Evolutionary conservation across 2,888 invertebrate species (phyloP).

Genomic region (Hemithea aestivaria): DNA sequence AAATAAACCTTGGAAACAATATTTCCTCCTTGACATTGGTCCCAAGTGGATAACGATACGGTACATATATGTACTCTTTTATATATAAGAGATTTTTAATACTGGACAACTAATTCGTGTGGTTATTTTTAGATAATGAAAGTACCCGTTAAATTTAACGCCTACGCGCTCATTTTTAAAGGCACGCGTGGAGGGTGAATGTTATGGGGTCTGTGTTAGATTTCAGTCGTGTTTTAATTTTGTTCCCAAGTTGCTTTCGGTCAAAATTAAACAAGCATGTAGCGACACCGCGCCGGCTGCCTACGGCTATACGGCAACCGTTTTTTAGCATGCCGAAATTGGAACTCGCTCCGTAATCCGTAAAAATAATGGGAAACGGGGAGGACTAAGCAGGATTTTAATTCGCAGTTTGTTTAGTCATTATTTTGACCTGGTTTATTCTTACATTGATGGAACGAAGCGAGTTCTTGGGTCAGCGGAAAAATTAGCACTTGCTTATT

Average conservation of each 20-base stretch:
- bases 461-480: too few relatives aligned
- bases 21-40: too few relatives aligned
- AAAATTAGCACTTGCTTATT: too few relatives aligned
- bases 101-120: conserved; percentile 5
- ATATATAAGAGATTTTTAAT: too few relatives aligned
- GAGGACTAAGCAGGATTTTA: conserved; percentile 14
- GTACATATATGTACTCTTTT: too few relatives aligned
- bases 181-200: conserved; percentile 35
- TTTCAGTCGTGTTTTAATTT: conserved; percentile 56
- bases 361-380: conserved; percentile 19
- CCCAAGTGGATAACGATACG: too few relatives aligned
- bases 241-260: conserved; percentile 42
- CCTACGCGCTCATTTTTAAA: conserved; percentile 36
- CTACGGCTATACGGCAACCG: conserved; percentile 30
- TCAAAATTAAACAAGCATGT: conserved; percentile 38
- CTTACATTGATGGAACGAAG: too few relatives aligned
- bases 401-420: conserved; percentile 11
- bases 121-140: conserved; percentile 29
- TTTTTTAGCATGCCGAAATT: conserved; percentile 25
- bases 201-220: conserved; percentile 41
- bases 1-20: too few relatives aligned
- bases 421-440: not conserved
- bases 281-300: conserved; percentile 33
- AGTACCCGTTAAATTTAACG: conserved; percentile 35
- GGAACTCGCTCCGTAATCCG: conserved; percentile 18